Percentiles rank a stretch among this genome's conserved stretches.
Conservation (phyloP, 2,888 invertebrate genomes). For the Rhorus exstirpatorius region DNA sequence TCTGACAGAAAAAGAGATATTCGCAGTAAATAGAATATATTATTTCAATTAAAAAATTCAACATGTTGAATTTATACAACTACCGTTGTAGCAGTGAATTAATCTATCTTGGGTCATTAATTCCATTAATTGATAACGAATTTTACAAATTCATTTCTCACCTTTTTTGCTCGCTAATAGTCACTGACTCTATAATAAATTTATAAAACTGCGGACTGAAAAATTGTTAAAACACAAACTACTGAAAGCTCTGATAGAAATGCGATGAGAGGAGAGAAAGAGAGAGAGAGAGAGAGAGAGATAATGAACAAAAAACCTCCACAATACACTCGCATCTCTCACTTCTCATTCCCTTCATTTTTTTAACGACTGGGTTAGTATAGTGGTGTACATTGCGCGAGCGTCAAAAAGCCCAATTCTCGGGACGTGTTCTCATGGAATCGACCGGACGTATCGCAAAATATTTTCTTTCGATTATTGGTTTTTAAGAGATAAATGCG, state of each 20-base stretch:
- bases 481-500: slow-evolving; percentile 19
- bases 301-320: not conserved
- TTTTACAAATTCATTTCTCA: no score
- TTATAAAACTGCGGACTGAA: not conserved
- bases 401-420: slow-evolving; percentile 32
- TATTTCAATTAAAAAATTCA: not conserved
- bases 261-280: not conserved
- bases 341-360: no score
- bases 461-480: slow-evolving; percentile 64
- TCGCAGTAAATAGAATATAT: not conserved
- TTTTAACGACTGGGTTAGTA: no score
- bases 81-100: no score
- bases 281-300: not conserved
- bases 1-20: not conserved
- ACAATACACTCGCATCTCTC: not conserved
- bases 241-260: no score
- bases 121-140: no score
- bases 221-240: no score
- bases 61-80: no score
- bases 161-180: no score
- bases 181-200: not conserved
- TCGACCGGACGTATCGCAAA: slow-evolving; percentile 19
- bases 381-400: not conserved
- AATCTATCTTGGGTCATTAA: no score
- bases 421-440: slow-evolving; percentile 34